A percentile compares a stretch with the other conserved stretches of the same genome.
Evolutionary conservation across 2,797 vertebrate genomes (phyloP).

Genomic region (Argya squamiceps): DNA sequence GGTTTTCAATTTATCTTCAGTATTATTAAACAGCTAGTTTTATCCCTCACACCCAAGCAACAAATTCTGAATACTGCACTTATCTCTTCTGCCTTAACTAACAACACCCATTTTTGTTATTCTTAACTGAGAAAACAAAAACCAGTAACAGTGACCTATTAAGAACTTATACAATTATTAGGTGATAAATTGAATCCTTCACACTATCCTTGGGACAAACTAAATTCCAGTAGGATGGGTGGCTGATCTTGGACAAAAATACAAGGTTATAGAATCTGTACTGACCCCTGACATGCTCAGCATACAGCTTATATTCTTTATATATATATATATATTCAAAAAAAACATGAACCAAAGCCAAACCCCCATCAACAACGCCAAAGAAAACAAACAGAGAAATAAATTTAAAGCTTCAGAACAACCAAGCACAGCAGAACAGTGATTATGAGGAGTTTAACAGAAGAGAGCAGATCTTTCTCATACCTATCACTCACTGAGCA

Average conservation of each 20-base stretch:
- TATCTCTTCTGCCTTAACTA: neutral
- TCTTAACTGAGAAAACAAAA: neutral
- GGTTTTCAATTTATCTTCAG: neutral
- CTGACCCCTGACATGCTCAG: neutral
- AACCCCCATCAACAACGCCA: rapidly evolving
- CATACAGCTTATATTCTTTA: neutral
- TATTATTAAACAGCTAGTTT: neutral
- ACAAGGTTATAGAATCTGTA: neutral
- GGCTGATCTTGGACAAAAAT: neutral
- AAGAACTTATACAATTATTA: neutral
- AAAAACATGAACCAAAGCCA: neutral
- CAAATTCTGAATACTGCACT: neutral
- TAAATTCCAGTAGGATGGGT: neutral
- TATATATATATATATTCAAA: neutral
- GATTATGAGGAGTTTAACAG: neutral
- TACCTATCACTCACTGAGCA: neutral
- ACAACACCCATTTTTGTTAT: neutral
- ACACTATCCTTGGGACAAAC: neutral
- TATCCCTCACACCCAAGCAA: neutral
- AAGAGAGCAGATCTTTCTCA: neutral
- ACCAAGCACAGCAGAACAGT: neutral
- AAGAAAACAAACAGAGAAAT: neutral
- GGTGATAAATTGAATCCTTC: neutral
- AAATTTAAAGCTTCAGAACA: neutral
- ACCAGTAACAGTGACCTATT: neutral